Evolutionary conservation across 2,888 invertebrate species (phyloP).

Genomic region (Drosophila pegasa): DNA sequence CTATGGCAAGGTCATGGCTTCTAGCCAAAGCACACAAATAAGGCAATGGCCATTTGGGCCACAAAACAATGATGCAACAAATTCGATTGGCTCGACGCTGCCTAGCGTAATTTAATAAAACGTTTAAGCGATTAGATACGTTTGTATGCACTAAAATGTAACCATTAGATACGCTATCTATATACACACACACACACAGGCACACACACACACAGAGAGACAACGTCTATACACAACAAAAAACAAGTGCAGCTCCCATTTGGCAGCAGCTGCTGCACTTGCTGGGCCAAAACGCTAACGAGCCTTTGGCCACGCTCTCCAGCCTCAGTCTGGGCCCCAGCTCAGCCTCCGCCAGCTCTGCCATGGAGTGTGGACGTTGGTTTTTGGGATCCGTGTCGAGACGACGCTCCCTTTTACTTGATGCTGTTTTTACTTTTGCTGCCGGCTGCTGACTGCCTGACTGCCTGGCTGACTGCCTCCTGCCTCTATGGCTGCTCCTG

Average conservation of each 20-base stretch:
- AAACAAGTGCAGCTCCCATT: slow-evolving; percentile 68
- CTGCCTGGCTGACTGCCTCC: too few relatives aligned
- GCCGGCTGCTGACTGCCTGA: slow-evolving; percentile 16
- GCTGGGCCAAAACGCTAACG: slow-evolving; percentile 77
- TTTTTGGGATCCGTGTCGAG: slow-evolving; percentile 43
- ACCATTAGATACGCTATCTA: slow-evolving; percentile 80
- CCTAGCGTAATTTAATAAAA: slow-evolving; percentile 83
- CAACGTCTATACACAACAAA: slow-evolving; percentile 8
- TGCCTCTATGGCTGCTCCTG: slow-evolving; percentile 16
- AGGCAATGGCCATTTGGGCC: slow-evolving; percentile 59
- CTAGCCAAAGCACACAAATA: slow-evolving; percentile 47
- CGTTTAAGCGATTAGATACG: slow-evolving; percentile 83
- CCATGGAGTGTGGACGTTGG: slow-evolving; percentile 20
- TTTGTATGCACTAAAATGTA: slow-evolving; percentile 80
- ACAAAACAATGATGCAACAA: slow-evolving; percentile 76
- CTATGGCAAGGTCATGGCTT: slow-evolving; percentile 68
- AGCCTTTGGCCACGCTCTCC: slow-evolving; percentile 76
- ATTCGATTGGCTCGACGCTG: slow-evolving; percentile 57
- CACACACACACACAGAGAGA: slow-evolving; percentile 19
- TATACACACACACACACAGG: slow-evolving; percentile 39
- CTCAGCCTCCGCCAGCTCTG: background rate
- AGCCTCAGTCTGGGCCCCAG: background rate
- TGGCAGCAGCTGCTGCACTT: slow-evolving; percentile 69
- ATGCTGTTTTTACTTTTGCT: slow-evolving; percentile 70
- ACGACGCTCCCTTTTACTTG: slow-evolving; percentile 78